Evolutionary conservation across 2,888 invertebrate genomes (phyloP).

Genomic region (Phymatocera aterrima): DNA sequence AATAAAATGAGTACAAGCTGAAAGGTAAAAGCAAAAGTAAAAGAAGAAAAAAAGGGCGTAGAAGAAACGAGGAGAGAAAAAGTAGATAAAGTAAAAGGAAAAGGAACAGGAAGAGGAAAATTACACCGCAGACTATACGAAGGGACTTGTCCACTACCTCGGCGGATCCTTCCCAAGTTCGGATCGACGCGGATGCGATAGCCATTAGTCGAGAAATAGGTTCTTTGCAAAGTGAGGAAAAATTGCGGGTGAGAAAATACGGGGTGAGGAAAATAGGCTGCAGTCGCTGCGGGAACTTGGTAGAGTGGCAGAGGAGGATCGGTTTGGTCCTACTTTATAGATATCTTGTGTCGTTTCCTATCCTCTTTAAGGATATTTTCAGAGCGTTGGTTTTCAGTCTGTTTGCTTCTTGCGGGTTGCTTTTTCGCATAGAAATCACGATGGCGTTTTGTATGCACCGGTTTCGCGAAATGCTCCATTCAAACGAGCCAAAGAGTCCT

Average conservation of each 20-base stretch:
- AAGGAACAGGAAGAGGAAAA: constrained; percentile 41
- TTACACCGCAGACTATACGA: constrained; percentile 24
- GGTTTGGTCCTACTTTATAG: constrained; percentile 9
- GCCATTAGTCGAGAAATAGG: constrained; percentile 71
- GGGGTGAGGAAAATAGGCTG: constrained; percentile 8
- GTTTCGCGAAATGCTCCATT: constrained; percentile 40
- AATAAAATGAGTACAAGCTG: constrained; percentile 30
- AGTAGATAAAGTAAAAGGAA: constrained; percentile 36
- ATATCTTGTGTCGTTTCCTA: constrained; percentile 42
- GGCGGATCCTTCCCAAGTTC: constrained; percentile 21
- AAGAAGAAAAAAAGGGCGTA: constrained; percentile 37
- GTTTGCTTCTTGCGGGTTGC: constrained; percentile 25
- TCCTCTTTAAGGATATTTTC: constrained; percentile 47
- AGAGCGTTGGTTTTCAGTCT: constrained; percentile 35
- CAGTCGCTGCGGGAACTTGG: neutral
- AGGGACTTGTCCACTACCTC: constrained; percentile 32
- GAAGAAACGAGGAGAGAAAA: constrained; percentile 5
- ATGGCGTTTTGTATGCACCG: constrained; percentile 39
- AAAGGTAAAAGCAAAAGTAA: constrained; percentile 39
- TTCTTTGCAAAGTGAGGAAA: constrained; percentile 68
- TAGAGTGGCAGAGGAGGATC: neutral
- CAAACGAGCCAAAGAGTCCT: constrained; percentile 41
- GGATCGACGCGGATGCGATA: constrained; percentile 58
- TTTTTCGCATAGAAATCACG: constrained; percentile 41
- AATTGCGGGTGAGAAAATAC: constrained; percentile 56